Base-by-base conservation (phyloP, 1,140 invertebrate genomes). In the Ctenoplectra terminalis region DNA sequence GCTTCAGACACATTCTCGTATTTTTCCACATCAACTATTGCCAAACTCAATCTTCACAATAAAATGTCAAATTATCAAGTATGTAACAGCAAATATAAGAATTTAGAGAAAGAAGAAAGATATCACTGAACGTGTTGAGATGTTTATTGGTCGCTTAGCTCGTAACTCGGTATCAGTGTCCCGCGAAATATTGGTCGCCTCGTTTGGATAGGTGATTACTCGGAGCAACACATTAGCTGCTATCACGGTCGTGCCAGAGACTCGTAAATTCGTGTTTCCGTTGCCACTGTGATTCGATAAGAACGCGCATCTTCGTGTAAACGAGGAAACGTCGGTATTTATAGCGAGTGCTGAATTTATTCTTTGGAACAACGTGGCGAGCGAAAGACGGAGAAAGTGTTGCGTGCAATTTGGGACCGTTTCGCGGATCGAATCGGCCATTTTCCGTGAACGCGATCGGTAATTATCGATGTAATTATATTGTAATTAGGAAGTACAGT, bases 371-470 rank as follows among this genome's bases (percentile, higher is more conserved):
- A 79, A 37, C 43, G n/a, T 7, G 23, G 9, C 29, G 29, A 31
- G 15, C 29, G 20, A 46, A 34, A 58, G 31, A 75, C 74, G 31
- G 54, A 75, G 77, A 85, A 79, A 84, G 58, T 54, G 29, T 61
- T 31, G 50, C 60, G 23, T 40, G 29, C 9, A 1, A 37, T 9
- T 2, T 5, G 23, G 34, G 23, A 20, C 9, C n/a, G 23, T 52
- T 64, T 40, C 15, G 34, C 1, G n/a, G 2, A 1, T 54, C 26
- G 20, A 15, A 13, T 0, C 9, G 1, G 26, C 0, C 7, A 52
- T 70, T 70, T 37, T 17, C 15, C 9, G 8, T 15, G 17, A 23
- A 56, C 13, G 20, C 2, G n/a, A 48, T 31, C 5, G 23, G 15
- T 46, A 34, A 73, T 63, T 74, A 9, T n/a, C 29, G 8, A 50